Conservation (phyloP, 2,113 vertebrate species). For the Salvelinus sp. region DNA sequence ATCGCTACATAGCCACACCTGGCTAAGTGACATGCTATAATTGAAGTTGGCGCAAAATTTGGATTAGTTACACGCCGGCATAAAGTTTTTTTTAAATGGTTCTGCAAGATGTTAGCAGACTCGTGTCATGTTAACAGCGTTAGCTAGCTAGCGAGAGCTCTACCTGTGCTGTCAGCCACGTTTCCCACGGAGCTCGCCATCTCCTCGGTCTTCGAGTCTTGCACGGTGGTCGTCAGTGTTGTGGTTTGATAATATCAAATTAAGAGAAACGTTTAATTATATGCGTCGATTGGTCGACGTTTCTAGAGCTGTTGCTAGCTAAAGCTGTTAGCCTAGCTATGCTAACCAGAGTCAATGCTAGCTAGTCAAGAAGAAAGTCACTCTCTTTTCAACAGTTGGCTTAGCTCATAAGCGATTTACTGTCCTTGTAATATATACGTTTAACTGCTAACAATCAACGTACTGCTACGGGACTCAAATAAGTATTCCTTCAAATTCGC, state of each 20-base stretch:
- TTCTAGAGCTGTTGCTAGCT: not conserved
- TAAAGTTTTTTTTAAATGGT: not conserved
- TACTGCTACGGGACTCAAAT: not conserved
- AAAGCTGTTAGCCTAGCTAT: not conserved
- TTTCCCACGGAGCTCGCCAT: conserved; percentile 98
- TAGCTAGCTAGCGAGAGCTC: not conserved
- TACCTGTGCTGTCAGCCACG: conserved; percentile 98
- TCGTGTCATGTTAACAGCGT: not conserved
- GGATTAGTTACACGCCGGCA: not conserved
- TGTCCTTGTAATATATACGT: not conserved
- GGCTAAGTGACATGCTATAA: not conserved
- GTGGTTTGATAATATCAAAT: conserved; percentile 33
- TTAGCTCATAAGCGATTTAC: not conserved
- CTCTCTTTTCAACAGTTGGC: not conserved
- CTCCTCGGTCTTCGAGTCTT: conserved; percentile 69
- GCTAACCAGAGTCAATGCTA: not conserved
- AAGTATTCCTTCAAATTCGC: conserved; percentile 1
- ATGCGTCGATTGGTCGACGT: not conserved
- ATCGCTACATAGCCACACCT: no score
- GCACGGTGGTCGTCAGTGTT: conserved; percentile 71
- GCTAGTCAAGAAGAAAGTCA: not conserved
- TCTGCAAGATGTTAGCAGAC: not conserved
- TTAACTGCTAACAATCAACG: not conserved
- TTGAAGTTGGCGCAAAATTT: not conserved
- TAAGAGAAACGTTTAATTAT: conserved; percentile 26